phyloP scores from a whole-genome alignment of 1,140 invertebrate species.

The Sminthurinus signatus region DNA sequence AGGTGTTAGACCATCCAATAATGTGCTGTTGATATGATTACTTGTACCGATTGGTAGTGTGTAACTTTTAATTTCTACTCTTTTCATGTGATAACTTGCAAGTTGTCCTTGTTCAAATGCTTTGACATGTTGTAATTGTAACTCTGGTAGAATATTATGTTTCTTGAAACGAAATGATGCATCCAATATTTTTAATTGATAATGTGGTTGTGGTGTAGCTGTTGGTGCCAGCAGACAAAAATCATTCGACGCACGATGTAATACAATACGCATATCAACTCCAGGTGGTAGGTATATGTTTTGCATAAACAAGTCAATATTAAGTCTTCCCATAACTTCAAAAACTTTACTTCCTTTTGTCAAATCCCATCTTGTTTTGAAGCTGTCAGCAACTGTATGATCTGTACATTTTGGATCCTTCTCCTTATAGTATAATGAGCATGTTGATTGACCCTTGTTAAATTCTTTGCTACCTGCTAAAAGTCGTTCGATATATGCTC shows the following conservation, averaged over 20 bases:
- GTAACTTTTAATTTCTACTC: slow-evolving; percentile 29
- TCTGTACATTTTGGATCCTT: slow-evolving; percentile 32
- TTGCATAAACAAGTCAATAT: slow-evolving; percentile 31
- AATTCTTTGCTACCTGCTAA: slow-evolving; percentile 44
- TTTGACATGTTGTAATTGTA: slow-evolving; percentile 16
- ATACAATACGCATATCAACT: slow-evolving; percentile 21
- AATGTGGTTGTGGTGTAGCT: neutral
- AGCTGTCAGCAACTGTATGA: slow-evolving; percentile 40
- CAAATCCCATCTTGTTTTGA: slow-evolving; percentile 35
- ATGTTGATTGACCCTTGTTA: slow-evolving; percentile 46
- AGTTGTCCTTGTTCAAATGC: slow-evolving; percentile 16
- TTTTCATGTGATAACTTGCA: slow-evolving; percentile 24
- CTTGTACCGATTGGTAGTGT: slow-evolving; percentile 20
- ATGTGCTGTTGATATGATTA: slow-evolving; percentile 17
- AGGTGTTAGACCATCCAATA: slow-evolving; percentile 31
- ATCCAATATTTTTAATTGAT: slow-evolving; percentile 22
- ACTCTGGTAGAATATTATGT: slow-evolving; percentile 9
- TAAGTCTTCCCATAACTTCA: slow-evolving; percentile 39
- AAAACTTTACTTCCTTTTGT: slow-evolving; percentile 34
- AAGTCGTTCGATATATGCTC: slow-evolving; percentile 48
- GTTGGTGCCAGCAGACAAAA: slow-evolving; percentile 14
- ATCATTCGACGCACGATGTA: neutral
- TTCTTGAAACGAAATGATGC: slow-evolving; percentile 17
- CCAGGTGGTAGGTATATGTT: slow-evolving; percentile 27
- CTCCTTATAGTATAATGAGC: slow-evolving; percentile 36